These are phyloP conservation scores for Vespertilio murinus DNA, from an alignment of 2,797 vertebrate genomes.

Conservation along the genomic window DNA sequence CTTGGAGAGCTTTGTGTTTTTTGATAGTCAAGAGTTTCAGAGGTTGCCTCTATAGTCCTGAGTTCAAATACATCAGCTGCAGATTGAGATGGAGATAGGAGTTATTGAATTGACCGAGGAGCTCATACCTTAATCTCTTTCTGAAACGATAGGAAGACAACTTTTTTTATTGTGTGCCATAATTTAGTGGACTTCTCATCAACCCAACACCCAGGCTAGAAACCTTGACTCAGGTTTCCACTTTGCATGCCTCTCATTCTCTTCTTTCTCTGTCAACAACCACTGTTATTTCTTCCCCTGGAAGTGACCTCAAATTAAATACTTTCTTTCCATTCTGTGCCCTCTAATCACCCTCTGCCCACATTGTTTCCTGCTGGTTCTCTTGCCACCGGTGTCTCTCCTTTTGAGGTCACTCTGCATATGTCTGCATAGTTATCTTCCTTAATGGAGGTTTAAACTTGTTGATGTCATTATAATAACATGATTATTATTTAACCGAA, in stretches of 20 bases:
- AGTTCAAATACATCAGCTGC: background rate
- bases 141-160: background rate
- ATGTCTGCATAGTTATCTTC: background rate
- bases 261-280: background rate
- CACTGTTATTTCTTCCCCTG: background rate
- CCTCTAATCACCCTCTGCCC: background rate
- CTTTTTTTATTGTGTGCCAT: fast-evolving
- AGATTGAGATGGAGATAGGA: background rate
- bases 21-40: background rate
- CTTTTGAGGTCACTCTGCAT: background rate
- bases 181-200: background rate
- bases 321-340: background rate
- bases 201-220: too few relatives aligned
- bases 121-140: background rate
- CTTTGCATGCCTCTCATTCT: background rate
- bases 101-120: background rate
- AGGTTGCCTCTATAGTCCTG: background rate
- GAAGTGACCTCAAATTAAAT: background rate
- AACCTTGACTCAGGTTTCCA: background rate
- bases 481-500: too few relatives aligned
- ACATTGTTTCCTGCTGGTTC: background rate
- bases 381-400: background rate
- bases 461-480: too few relatives aligned
- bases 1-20: background rate
- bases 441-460: background rate